These are phyloP conservation scores for Corythornis cristatus DNA, from an alignment of 2,113 vertebrate genomes.

Conservation along the genomic window DNA sequence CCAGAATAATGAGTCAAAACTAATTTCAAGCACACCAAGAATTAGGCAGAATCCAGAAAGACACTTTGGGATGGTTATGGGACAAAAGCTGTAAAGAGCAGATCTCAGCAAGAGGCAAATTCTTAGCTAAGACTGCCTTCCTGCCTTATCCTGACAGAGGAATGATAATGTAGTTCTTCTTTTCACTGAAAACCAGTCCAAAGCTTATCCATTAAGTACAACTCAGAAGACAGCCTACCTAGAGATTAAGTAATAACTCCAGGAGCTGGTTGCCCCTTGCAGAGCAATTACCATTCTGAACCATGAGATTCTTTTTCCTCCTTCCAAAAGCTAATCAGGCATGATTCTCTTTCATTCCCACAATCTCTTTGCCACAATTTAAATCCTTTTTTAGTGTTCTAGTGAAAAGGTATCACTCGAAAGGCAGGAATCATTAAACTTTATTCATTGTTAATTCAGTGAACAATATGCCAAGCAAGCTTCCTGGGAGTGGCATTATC, in stretches of 20 bases:
- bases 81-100: neutral
- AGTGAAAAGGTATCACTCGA: neutral
- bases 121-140: neutral
- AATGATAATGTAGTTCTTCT: neutral
- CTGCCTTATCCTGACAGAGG: neutral
- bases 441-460: neutral
- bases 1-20: neutral
- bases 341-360: neutral
- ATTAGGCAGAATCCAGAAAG: neutral
- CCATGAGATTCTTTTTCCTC: neutral
- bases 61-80: neutral
- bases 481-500: neutral
- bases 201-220: neutral
- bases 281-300: neutral
- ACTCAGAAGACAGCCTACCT: neutral
- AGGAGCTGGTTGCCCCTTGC: neutral
- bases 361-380: neutral
- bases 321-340: neutral
- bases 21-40: neutral
- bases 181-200: neutral
- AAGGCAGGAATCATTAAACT: neutral
- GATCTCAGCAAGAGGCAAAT: neutral
- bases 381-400: neutral
- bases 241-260: slow-evolving; percentile 19
- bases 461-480: neutral